Base-by-base conservation (phyloP, 2,888 invertebrate species). In the Drosophila monieri region DNA sequence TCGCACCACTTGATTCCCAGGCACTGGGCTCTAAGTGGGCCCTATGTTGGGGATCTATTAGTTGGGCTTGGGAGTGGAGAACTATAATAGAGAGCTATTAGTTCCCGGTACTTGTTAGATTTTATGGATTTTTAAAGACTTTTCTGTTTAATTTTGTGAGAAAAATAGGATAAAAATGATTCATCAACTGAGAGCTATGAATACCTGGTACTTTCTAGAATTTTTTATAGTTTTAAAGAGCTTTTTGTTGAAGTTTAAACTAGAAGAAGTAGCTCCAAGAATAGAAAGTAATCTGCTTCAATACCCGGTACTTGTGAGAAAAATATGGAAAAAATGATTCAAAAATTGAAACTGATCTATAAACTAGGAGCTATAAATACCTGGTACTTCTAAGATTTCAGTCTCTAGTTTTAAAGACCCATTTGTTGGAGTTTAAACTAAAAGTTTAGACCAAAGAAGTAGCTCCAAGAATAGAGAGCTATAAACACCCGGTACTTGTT, bases 21-120 rank as follows among this genome's bases (percentile, higher is more conserved):
- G 27, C 27, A 41, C 12, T 18, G n/a, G 15, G 6, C 32, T 32
- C 12, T 32, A 32, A 32, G 5, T 32, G 12, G 32, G n/a, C 3
- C 18, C 57, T 9, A 47, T 60, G 46, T 9, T 2, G 57, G 57
- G 46, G 12, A 60, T 60, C 12, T n/a, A n/a, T 43, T 9, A 27
- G 27, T 27, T 27, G 27, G 27, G 21, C 43, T 43, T 21, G 10
- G 21, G 43, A 41, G 1, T 10, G 14, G 43, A 10, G 3, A 1
- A 41, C n/a, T 23, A 23, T 23, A 14, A 35, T 35, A 6, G 35
- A 9, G 27, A 27, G 27, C 27, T 8, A 9, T 9, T 27, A 27
- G 9, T 9, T 3, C 27, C 27, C 9, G 8, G 27, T 27, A 27
- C 27, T 35, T n/a, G n/a, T 6, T 2, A 1, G 6, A n/a, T 12